Conservation (phyloP, 2,113 vertebrate genomes). For the Phalacrocorax carbo region DNA sequence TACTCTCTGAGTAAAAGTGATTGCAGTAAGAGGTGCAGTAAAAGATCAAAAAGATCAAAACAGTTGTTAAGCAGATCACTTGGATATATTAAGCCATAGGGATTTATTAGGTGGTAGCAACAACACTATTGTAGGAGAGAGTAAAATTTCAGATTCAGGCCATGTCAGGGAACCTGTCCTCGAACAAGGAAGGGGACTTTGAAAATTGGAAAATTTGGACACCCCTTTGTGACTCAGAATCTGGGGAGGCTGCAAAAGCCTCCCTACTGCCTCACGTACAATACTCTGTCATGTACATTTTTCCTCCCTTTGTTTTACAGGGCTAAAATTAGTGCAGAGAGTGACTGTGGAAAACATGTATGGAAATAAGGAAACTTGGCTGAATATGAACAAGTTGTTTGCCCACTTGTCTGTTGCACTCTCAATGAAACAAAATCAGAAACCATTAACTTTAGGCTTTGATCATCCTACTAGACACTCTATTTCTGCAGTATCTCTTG, state of each 20-base stretch:
- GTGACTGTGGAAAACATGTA: neutral
- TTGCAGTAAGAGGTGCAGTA: neutral
- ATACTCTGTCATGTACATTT: neutral
- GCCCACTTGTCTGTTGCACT: neutral
- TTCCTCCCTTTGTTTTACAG: constrained; percentile 35
- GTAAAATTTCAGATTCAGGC: neutral
- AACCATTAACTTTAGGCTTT: neutral
- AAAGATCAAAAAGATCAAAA: neutral
- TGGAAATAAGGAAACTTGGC: neutral
- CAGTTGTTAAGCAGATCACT: neutral
- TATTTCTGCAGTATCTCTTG: neutral
- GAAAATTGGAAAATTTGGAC: neutral
- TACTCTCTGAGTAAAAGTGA: neutral
- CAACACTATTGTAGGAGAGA: neutral
- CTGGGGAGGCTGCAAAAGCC: neutral
- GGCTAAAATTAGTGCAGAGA: constrained; percentile 8
- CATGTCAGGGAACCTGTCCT: neutral
- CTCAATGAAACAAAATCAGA: neutral
- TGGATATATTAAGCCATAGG: neutral
- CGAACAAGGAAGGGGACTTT: neutral
- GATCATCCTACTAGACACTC: neutral
- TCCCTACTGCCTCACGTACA: neutral
- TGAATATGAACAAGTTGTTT: neutral
- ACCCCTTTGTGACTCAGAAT: neutral
- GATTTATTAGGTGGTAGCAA: neutral